Conservation (phyloP, 2,113 vertebrate genomes). For the Python bivittatus region DNA sequence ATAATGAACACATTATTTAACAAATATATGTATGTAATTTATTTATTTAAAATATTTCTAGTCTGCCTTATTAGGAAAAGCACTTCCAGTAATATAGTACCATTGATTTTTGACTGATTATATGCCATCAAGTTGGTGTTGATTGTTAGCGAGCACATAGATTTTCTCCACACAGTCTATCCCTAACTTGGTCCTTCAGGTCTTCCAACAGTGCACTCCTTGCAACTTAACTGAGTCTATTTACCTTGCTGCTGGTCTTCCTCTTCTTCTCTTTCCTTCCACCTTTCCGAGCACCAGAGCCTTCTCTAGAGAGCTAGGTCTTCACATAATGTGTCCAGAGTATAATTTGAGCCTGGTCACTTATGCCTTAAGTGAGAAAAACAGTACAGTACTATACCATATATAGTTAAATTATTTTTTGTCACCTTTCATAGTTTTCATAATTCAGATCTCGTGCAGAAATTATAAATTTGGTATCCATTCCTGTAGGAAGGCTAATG, state of each 20-base stretch:
- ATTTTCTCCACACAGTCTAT: not conserved
- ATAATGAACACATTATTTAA: not conserved
- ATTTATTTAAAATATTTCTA: not conserved
- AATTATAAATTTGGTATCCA: not conserved
- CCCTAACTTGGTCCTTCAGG: not conserved
- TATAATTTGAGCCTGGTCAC: not conserved
- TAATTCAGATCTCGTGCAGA: not conserved
- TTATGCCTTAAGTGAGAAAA: not conserved
- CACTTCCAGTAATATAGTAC: not conserved
- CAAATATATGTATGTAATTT: not conserved
- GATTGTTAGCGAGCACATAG: not conserved
- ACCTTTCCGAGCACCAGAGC: not conserved
- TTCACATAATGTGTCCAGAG: not conserved
- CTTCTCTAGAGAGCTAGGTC: not conserved
- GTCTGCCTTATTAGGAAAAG: not conserved
- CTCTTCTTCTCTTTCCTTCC: not conserved
- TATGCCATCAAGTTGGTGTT: not conserved
- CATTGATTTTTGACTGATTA: not conserved
- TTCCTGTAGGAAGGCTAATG: not conserved
- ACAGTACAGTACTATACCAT: too few relatives aligned
- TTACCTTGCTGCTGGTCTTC: not conserved
- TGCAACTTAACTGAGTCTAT: not conserved
- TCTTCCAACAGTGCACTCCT: not conserved
- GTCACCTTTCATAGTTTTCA: not conserved
- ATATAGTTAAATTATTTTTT: not conserved